Evolutionary conservation across 2,888 invertebrate species (phyloP).

Genomic region (Caenorhabditis sulstoni): DNA sequence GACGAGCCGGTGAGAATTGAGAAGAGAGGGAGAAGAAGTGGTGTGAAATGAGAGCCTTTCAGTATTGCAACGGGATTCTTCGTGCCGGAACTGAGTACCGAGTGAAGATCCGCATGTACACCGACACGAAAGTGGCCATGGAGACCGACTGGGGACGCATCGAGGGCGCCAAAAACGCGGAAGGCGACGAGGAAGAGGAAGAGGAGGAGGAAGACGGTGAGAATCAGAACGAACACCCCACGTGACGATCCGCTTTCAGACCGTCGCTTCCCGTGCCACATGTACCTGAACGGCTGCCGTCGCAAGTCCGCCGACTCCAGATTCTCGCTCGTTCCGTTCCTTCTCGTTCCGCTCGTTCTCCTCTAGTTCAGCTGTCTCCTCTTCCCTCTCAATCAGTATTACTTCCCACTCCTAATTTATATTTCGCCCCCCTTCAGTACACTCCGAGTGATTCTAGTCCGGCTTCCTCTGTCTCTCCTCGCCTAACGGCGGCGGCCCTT

Average conservation of each 20-base stretch:
- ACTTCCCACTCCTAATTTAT: slow-evolving; percentile 4
- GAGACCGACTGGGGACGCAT: slow-evolving; percentile 78
- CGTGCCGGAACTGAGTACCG: slow-evolving; percentile 75
- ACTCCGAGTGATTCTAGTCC: slow-evolving; percentile 58
- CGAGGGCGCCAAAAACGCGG: slow-evolving; percentile 66
- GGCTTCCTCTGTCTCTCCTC: background rate
- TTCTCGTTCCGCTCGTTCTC: slow-evolving; percentile 16
- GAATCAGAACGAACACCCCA: background rate
- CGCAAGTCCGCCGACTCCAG: slow-evolving; percentile 47
- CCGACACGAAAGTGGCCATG: slow-evolving; percentile 76
- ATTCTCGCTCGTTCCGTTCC: slow-evolving; percentile 31
- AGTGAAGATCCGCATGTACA: slow-evolving; percentile 78
- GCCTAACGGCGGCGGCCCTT: too few relatives aligned
- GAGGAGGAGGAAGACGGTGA: slow-evolving; percentile 62
- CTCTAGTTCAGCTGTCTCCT: background rate
- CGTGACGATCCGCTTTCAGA: slow-evolving; percentile 51
- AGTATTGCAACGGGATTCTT: slow-evolving; percentile 79
- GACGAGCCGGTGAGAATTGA: slow-evolving; percentile 73
- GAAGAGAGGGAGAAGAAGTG: background rate
- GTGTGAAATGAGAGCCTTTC: slow-evolving; percentile 15
- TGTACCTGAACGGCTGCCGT: slow-evolving; percentile 80
- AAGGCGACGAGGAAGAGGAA: slow-evolving; percentile 60
- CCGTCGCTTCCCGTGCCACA: slow-evolving; percentile 78
- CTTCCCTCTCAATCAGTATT: slow-evolving; percentile 47
- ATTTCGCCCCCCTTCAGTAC: slow-evolving; percentile 14